Evolutionary conservation across 2,113 vertebrate genomes (phyloP).

Genomic region (Nansenia antarctica): DNA sequence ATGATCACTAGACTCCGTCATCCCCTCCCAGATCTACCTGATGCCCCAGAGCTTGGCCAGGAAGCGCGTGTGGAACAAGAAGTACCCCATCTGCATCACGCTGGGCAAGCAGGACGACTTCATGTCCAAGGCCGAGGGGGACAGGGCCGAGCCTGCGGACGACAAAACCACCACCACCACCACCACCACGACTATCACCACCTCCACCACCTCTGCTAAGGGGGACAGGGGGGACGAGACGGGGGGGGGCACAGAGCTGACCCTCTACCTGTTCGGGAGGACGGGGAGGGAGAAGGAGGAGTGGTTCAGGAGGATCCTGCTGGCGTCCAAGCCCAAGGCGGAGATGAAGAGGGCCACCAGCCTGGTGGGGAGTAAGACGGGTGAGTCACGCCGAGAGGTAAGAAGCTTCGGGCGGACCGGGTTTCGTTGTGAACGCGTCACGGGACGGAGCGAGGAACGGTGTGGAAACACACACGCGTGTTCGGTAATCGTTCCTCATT

Average conservation of each 20-base stretch:
- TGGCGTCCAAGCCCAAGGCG: slow-evolving; percentile 84
- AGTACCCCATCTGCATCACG: slow-evolving; percentile 97
- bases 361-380: slow-evolving; percentile 74
- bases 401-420: too few species aligned
- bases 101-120: slow-evolving; percentile 93
- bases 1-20: background rate
- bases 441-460: too few species aligned
- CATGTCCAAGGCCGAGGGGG: slow-evolving; percentile 88
- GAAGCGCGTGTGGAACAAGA: slow-evolving; percentile 98
- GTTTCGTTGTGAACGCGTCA: too few species aligned
- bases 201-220: slow-evolving; percentile 41
- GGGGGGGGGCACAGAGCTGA: slow-evolving; percentile 65
- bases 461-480: too few species aligned
- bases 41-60: slow-evolving; percentile 89
- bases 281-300: slow-evolving; percentile 97
- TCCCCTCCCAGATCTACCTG: slow-evolving; percentile 81
- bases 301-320: slow-evolving; percentile 90
- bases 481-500: too few species aligned
- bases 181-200: slow-evolving; percentile 9
- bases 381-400: too few species aligned
- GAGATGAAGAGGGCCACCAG: slow-evolving; percentile 76
- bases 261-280: slow-evolving; percentile 93
- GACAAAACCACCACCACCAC: slow-evolving; percentile 53
- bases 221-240: slow-evolving; percentile 73
- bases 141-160: slow-evolving; percentile 74